Evolutionary conservation across 92 coral and sea anemone genomes (phyloP).

Genomic region (Epizoanthus illoricatus): DNA sequence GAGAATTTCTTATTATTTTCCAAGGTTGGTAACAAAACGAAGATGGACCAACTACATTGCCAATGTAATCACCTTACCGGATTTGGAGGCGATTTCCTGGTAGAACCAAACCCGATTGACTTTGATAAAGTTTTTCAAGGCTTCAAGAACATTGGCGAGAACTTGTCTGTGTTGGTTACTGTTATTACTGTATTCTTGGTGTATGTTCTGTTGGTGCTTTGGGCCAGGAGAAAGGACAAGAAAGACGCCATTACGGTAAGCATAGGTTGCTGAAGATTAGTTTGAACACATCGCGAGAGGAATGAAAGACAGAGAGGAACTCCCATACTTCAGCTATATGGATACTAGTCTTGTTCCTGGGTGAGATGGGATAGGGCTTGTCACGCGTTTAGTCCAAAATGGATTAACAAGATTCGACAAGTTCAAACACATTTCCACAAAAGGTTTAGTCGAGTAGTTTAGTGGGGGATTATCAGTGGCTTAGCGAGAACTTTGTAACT

Average conservation of each 20-base stretch:
- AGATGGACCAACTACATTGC: conserved; percentile 45
- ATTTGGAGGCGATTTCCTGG: conserved; percentile 62
- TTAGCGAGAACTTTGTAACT: too few relatives aligned
- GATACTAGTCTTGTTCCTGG: too few relatives aligned
- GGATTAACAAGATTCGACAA: too few relatives aligned
- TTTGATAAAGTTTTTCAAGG: conserved; percentile 66
- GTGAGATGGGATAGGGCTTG: too few relatives aligned
- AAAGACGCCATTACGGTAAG: conserved; percentile 48
- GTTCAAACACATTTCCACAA: too few relatives aligned
- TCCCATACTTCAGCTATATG: too few relatives aligned
- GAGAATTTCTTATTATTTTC: conserved; percentile 7
- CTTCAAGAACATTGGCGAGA: conserved; percentile 57
- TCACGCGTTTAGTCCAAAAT: too few relatives aligned
- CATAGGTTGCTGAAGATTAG: too few relatives aligned
- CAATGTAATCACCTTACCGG: conserved; percentile 62
- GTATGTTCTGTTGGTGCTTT: conserved; percentile 51
- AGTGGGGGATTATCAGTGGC: too few relatives aligned
- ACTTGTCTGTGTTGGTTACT: conserved; percentile 56
- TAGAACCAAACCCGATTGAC: conserved; percentile 67
- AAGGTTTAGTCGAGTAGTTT: too few relatives aligned
- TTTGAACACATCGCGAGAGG: too few relatives aligned
- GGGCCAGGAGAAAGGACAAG: conserved; percentile 54
- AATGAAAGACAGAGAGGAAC: too few relatives aligned
- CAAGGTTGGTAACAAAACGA: conserved; percentile 55
- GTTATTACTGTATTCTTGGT: conserved; percentile 49